phyloP scores from a whole-genome alignment of 1,140 invertebrate species.

The Lithobius niger region DNA sequence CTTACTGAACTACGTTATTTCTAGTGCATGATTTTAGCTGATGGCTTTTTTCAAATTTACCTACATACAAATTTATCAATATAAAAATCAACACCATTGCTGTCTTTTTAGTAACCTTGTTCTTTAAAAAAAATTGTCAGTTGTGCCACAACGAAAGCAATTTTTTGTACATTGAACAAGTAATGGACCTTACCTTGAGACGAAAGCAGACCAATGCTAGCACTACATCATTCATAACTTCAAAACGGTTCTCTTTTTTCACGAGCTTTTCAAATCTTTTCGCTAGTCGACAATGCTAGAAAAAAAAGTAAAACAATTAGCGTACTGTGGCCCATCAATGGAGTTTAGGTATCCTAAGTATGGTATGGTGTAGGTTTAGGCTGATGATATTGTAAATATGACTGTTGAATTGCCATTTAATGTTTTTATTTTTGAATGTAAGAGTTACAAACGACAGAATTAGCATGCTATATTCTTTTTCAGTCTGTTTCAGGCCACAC shows the following conservation, averaged over 20 bases:
- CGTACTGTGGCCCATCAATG: constrained; percentile 1
- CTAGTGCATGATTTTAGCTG: no score
- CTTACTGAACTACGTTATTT: no score
- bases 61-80: not conserved
- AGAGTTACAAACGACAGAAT: no score
- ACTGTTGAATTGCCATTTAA: not conserved
- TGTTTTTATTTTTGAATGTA: not conserved
- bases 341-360: not conserved
- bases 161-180: not conserved
- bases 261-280: constrained; percentile 84
- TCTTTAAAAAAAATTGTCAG: not conserved
- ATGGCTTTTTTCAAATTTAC: no score
- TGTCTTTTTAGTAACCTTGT: not conserved
- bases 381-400: not conserved
- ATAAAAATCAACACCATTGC: not conserved
- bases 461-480: no score
- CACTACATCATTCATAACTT: constrained; percentile 81
- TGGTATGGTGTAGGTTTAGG: not conserved
- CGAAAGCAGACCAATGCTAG: constrained; percentile 48
- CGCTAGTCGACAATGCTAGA: constrained; percentile 71
- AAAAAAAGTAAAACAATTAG: constrained; percentile 13
- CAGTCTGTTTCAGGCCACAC: no score
- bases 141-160: not conserved
- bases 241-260: constrained; percentile 72
- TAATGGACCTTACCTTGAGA: constrained; percentile 48